Base-by-base conservation (phyloP, 2,888 invertebrate genomes). In the Helicoverpa assulta region DNA sequence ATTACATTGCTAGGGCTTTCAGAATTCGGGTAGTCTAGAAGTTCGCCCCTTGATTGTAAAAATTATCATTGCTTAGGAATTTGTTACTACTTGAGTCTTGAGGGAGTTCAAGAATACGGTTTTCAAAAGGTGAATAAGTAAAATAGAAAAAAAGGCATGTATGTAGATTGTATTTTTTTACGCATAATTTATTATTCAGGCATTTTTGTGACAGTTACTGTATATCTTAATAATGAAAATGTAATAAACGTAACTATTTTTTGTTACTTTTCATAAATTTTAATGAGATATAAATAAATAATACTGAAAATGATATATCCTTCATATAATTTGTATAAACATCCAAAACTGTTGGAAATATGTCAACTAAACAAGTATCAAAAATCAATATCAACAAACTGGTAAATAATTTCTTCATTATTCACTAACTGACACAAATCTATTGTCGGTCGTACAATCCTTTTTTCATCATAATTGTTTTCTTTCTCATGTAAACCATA, bases 381-480 rank as follows among this genome's bases (percentile, higher is more conserved):
- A 26, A n/a, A 47, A 58, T 76, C 18, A 65, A n/a, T 18, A 56
- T 60, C 51, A 63, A 86, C 81, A 55, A 68, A 73, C n/a, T 71
- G 40, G 65, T 75, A 81, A 40, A 76, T 21, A 55, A 89, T 78
- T 70, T 86, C 78, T 18, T 80, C 67, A 4, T 70, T 61, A 29
- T 57, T 76, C 69, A 80, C 56, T 12, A 93, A 79, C 53, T 76
- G 52, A 71, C 95, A 95, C 40, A 95, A 85, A 78, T 93, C 81
- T 51, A 93, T 85, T 5, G 67, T 73, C 0, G 69, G 68, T 14
- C n/a, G 65, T 5, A 93, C 70, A 52, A 85, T 69, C 78, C 82
- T 90, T 62, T 89, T 82, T 57, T 92, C 77, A 76, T 95, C 95
- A 59, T 88, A 96, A 81, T 95, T 95, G 70, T 96, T 95, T 10